Base-by-base conservation (phyloP, 2,113 vertebrate species). In the Carassius auratus region DNA sequence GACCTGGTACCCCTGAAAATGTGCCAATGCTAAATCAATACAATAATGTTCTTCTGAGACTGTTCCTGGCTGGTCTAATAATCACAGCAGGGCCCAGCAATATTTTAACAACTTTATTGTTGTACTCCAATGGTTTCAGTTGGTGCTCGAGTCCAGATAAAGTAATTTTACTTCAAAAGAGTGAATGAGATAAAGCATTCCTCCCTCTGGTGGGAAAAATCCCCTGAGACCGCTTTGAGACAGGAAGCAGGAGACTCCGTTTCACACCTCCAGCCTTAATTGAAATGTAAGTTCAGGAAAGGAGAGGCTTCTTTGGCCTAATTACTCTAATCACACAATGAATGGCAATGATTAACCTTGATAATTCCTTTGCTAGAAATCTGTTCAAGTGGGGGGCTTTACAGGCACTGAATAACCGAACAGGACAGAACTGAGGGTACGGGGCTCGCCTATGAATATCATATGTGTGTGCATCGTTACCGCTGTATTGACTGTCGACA, bases 401-500 rank as follows among this genome's bases (percentile, higher is more conserved):
- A 89, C 62, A 90, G 76, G 86, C 71, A 91, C 81, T 87, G 87
- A 91, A 89, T 92, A 85, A 87, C 80, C 17, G 68, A 86, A 84
- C 64, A 85, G 36, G 84, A 80, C 36, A 57, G 78, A 71, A 81
- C 76, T 59, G 62, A 76, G 82, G 15, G 52, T 55, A 5, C 5
- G 15, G 52, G 15, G 17, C 15, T 55, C 2, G 71, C 26, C 62
- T 77, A 81, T 88, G 85, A 88, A 84, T 84, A 82, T 85, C 62
- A 81, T 81, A 84, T 52, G 64, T 77, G 89, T 82, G 48, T 79
- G 69, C 30, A 52, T 68, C 61, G 42, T 93, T 94, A 98, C 97
- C 97, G 92, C 91, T 94, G 90, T 96, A 97, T 89, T 94, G 95
- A 86, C 94, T 93, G 90, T 97, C 95, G 21, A 98, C 93, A 88